Conservation (phyloP, 2,113 vertebrate species). For the Danio rerio region GRCz12tu NC_133184.1:5090001-5090500, state of each 20-base stretch:
- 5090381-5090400: no score
- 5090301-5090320: no score
- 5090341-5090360: no score
- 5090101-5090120: slow-evolving; percentile 92
- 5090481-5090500: no score
- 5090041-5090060: slow-evolving; percentile 70
- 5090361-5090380: no score
- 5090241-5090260: neutral
- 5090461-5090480: no score
- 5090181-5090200: slow-evolving; percentile 74
- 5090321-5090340: no score
- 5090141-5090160: slow-evolving; percentile 91
- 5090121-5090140: slow-evolving; percentile 93
- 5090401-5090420: no score
- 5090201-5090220: slow-evolving; percentile 85
- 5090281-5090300: no score
- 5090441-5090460: no score
- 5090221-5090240: slow-evolving; percentile 55
- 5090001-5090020: slow-evolving; percentile 84
- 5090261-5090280: slow-evolving; percentile 27
- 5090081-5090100: slow-evolving; percentile 94
- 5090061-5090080: slow-evolving; percentile 93
- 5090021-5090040: slow-evolving; percentile 91
- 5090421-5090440: no score
- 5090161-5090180: slow-evolving; percentile 84